Evolutionary conservation across 2,113 vertebrate genomes (phyloP).

Genomic region (Paracanthobrama guichenoti): DNA sequence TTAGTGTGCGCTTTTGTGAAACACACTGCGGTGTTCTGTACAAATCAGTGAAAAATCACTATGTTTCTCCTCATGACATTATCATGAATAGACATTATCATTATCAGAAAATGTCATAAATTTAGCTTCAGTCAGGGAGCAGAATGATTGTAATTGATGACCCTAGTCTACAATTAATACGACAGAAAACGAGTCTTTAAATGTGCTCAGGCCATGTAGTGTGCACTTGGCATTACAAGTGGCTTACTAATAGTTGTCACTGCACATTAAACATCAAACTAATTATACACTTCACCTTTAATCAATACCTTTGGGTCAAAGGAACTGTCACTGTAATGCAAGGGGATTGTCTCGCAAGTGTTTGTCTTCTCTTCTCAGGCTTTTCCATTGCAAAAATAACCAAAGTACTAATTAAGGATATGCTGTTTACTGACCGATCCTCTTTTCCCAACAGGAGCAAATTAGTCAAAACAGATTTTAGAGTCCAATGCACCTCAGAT

Average conservation of each 20-base stretch:
- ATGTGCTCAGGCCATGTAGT: neutral
- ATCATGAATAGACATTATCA: neutral
- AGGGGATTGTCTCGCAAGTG: neutral
- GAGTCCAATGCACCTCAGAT: constrained; percentile 42
- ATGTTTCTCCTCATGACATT: neutral
- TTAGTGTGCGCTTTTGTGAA: neutral
- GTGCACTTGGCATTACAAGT: neutral
- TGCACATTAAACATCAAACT: constrained; percentile 7
- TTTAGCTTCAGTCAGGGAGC: neutral
- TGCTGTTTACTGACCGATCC: constrained; percentile 19
- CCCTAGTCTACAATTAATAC: neutral
- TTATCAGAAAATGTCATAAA: neutral
- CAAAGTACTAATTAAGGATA: constrained; percentile 43
- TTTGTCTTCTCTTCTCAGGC: constrained; percentile 6
- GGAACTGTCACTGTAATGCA: constrained; percentile 15
- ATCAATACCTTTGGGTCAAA: neutral
- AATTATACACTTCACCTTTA: constrained; percentile 1
- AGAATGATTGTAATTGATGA: neutral
- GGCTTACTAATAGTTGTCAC: constrained; percentile 1
- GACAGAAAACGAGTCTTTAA: neutral
- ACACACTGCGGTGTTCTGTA: neutral
- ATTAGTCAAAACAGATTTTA: constrained; percentile 49
- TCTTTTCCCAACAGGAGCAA: constrained; percentile 28
- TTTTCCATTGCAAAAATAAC: constrained; percentile 14
- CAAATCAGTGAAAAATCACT: neutral